Evolutionary conservation across 2,888 invertebrate species (phyloP), one percentile per base, ranked within the genome.

Genomic region (Ochropleura leucogaster): DNA sequence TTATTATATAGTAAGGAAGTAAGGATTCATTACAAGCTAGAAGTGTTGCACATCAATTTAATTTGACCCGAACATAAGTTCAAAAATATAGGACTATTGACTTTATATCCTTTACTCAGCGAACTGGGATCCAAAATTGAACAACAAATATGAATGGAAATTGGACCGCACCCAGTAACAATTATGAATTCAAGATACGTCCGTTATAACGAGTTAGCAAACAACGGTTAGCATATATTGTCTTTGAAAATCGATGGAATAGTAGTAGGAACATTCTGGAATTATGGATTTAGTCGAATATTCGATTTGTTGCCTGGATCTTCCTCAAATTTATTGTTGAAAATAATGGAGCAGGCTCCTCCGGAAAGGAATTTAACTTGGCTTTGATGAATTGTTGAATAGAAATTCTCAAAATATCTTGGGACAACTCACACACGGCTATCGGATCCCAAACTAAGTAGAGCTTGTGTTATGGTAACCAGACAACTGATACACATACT

Each of bases 121-220:
- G 5, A 63, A 59, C 20, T n/a, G 42, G 40, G 14, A 18, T 62
- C 60, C 40, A 46, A 68, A 72, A 83, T 84, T 76, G 69, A 66
- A 73, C 83, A 65, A 74, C 69, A 79, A 85, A 83, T 73, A 72
- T 67, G 30, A 44, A 77, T 62, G 51, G 67, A 62, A 67, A 68
- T 72, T 46, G 72, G 64, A 72, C 73, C 72, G 79, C 40, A 10
- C 55, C 49, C 62, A 66, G 70, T 78, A 82, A 82, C 82, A 74
- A 84, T 85, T 80, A 82, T 77, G 71, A 76, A 85, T 84, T 84
- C 78, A 72, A 77, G 69, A 82, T 80, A 63, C 72, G 77, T 65
- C 40, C 69, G 60, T 46, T 53, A 14, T 74, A 80, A 82, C 74
- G 69, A 84, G 80, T 77, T 68, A 62, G 55, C 55, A 51, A 84